Evolutionary conservation across 2,113 vertebrate species (phyloP).

Genomic region (Myrmophylax atrothorax): DNA sequence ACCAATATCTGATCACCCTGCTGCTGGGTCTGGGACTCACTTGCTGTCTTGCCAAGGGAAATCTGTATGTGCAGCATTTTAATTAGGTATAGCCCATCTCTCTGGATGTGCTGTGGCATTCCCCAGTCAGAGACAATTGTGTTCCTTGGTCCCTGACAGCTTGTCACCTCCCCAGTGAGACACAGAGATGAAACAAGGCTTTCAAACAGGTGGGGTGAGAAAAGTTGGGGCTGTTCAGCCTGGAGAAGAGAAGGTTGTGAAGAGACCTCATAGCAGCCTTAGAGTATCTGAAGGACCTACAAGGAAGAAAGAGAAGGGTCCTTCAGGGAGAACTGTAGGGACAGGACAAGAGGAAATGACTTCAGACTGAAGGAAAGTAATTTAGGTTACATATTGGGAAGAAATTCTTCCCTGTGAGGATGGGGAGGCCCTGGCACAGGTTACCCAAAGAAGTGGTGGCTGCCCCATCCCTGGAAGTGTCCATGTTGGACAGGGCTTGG

Average conservation of each 20-base stretch:
- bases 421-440: background rate
- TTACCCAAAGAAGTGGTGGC: background rate
- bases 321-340: background rate
- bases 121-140: accelerated
- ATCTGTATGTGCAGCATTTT: background rate
- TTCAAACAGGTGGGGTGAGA: background rate
- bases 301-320: background rate
- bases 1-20: background rate
- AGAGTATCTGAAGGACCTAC: background rate
- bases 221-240: background rate
- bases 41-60: background rate
- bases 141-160: background rate
- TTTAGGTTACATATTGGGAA: background rate
- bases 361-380: background rate
- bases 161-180: background rate
- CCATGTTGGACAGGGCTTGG: background rate
- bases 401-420: background rate
- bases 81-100: background rate
- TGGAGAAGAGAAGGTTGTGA: background rate
- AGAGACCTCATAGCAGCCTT: background rate
- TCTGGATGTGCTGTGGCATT: background rate
- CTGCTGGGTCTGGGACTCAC: background rate
- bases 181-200: background rate
- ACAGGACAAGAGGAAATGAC: background rate
- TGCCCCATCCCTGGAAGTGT: background rate